phyloP scores from a whole-genome alignment of 2,113 vertebrate genomes.

The Tragelaphus imberbis region DNA sequence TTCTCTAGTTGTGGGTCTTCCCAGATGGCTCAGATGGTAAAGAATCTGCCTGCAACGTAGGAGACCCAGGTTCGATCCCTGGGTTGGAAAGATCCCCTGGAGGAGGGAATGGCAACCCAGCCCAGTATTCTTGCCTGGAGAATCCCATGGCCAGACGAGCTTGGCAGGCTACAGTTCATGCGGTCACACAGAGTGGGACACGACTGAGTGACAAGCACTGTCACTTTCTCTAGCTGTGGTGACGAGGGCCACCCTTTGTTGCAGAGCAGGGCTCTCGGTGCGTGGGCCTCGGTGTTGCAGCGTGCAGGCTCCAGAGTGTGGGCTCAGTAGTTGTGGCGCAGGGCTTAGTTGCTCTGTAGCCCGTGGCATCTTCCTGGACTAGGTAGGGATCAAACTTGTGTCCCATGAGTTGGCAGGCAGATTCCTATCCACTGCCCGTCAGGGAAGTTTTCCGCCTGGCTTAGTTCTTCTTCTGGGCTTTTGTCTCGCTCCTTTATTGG shows the following conservation, averaged over 20 bases:
- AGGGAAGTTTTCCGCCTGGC: background rate
- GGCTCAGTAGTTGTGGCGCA: background rate
- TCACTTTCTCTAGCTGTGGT: background rate
- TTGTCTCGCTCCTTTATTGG: background rate
- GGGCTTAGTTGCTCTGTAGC: background rate
- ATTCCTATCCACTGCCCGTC: background rate
- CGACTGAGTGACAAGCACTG: background rate
- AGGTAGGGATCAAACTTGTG: background rate
- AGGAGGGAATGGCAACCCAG: background rate
- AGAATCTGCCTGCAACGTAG: background rate
- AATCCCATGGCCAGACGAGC: background rate
- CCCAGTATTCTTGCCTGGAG: background rate
- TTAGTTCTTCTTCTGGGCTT: background rate
- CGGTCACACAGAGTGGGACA: background rate
- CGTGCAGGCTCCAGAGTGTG: background rate
- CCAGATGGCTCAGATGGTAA: background rate
- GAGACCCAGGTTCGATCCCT: background rate
- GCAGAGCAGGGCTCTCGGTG: background rate
- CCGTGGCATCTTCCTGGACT: background rate
- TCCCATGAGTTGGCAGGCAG: background rate
- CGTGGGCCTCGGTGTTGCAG: fast-evolving
- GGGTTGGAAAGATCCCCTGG: background rate
- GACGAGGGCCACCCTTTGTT: background rate
- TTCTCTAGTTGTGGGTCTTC: background rate
- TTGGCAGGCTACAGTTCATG: background rate